Base-by-base conservation (phyloP, 1,140 invertebrate genomes). In the Lethrus apterus region DNA sequence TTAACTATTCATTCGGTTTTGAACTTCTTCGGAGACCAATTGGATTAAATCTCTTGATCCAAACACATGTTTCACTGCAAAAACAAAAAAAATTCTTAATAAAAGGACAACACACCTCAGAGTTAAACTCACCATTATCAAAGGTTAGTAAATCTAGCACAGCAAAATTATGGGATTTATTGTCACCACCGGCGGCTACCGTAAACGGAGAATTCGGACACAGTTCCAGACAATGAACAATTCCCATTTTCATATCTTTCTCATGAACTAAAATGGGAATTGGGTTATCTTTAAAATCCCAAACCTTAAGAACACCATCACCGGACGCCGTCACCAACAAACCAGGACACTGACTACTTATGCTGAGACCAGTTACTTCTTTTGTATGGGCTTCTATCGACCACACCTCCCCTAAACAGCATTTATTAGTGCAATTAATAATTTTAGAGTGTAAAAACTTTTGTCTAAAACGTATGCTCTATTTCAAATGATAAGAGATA, bases 121-220 rank as follows among this genome's bases (percentile, higher is more conserved):
- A n/a, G n/a, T n/a, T n/a, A 33, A 19, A 57, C 58, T 60, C 67
- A 85, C 86, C 80, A 58, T 76, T 68, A 45, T 80, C 71, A 63
- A 77, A 79, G 55, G 77, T 74, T 17, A 71, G 71, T 20, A 91
- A 70, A 68, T 94, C 80, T 58, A 81, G 79, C 2, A 93, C 73
- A 55, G 81, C 80, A 45, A 90, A 80, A 68, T 82, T 82, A 51
- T 85, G 76, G 15, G 80, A 75, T 56, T 87, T 85, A 55, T 87
- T 85, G 60, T 91, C 88, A 1, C 91, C 91, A 30, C 91, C 91
- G 47, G 83, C 69, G 30, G 81, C 81, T 56, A 92, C 75, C 8
- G 84, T 72, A 64, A 85, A 84, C 7, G 89, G 83, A 60, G 78
- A 81, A 59, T 95, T 86, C 3, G 89, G 89, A 66, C 81, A 88